Conservation (phyloP, 1,140 invertebrate species). For the Drosophila ogumai region DNA sequence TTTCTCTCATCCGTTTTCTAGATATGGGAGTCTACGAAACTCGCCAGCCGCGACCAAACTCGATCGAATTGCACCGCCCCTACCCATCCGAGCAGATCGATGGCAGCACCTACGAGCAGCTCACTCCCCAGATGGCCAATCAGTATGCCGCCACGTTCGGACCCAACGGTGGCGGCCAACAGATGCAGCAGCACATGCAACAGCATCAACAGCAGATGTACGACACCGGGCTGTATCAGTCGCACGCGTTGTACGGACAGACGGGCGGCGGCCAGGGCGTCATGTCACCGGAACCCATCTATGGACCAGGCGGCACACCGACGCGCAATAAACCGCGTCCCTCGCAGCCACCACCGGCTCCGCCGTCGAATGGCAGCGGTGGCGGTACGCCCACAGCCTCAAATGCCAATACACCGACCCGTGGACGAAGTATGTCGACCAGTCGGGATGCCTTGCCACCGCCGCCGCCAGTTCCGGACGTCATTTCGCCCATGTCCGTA, state of each 20-base stretch:
- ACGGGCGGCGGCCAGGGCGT: slow-evolving; percentile 81
- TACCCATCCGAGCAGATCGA: slow-evolving; percentile 88
- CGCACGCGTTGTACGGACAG: slow-evolving; percentile 85
- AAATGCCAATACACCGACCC: slow-evolving; percentile 88
- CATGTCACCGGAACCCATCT: slow-evolving; percentile 86
- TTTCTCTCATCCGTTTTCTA: slow-evolving; percentile 46
- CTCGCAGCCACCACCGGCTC: slow-evolving; percentile 94
- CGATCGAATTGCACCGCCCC: slow-evolving; percentile 90
- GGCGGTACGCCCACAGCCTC: slow-evolving; percentile 90
- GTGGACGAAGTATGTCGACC: slow-evolving; percentile 88
- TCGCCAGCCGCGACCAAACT: slow-evolving; percentile 90
- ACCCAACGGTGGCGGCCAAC: slow-evolving; percentile 71
- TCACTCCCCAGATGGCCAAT: slow-evolving; percentile 66
- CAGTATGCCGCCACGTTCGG: slow-evolving; percentile 70
- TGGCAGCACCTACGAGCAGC: slow-evolving; percentile 83
- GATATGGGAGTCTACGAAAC: slow-evolving; percentile 84
- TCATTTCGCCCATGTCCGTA: slow-evolving; percentile 79
- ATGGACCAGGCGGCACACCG: slow-evolving; percentile 86
- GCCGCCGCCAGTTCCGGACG: slow-evolving; percentile 93
- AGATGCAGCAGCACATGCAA: slow-evolving; percentile 60
- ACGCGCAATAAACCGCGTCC: slow-evolving; percentile 89
- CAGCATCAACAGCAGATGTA: slow-evolving; percentile 70
- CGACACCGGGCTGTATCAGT: slow-evolving; percentile 78
- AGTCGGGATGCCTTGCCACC: slow-evolving; percentile 91
- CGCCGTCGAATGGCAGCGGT: slow-evolving; percentile 89